These are phyloP conservation scores for Macrochelys suwanniensis DNA, from an alignment of 2,797 vertebrate genomes.

Conservation along the genomic window DNA sequence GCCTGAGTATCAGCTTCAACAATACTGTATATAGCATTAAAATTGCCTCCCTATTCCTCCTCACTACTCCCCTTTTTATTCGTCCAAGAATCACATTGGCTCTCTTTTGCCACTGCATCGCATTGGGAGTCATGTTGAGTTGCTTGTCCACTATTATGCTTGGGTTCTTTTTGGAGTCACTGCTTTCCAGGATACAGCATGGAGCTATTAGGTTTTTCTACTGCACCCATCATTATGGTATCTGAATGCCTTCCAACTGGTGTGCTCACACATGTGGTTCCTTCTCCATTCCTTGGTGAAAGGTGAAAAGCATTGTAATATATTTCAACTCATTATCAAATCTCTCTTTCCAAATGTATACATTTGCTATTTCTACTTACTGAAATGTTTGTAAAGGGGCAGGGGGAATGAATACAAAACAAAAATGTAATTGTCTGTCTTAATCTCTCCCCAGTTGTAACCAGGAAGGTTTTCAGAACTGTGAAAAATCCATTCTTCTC, in stretches of 20 bases:
- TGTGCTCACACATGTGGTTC: not conserved
- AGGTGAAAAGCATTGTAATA: not conserved
- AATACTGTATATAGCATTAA: not conserved
- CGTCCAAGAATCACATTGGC: not conserved
- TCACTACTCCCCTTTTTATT: not conserved
- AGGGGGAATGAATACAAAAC: slow-evolving; percentile 35
- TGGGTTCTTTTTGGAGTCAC: not conserved
- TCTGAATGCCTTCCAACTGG: not conserved
- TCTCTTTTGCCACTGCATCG: not conserved
- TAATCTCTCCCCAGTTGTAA: slow-evolving; percentile 5
- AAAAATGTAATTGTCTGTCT: not conserved
- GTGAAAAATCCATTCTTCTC: slow-evolving; percentile 43
- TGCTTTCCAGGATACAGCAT: slow-evolving; percentile 41
- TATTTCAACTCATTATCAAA: not conserved
- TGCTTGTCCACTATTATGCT: slow-evolving; percentile 15
- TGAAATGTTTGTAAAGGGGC: slow-evolving; percentile 33
- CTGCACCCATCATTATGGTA: not conserved
- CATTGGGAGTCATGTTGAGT: not conserved
- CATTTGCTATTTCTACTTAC: slow-evolving; percentile 2
- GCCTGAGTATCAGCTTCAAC: not conserved
- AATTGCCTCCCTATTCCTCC: not conserved
- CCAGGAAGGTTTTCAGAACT: slow-evolving; percentile 46
- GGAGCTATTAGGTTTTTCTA: not conserved
- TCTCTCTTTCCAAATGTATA: not conserved
- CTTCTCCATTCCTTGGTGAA: not conserved